Percentiles rank a stretch among this genome's conserved stretches.
Evolutionary conservation across 2,797 vertebrate genomes (phyloP).

Genomic region (Morelia viridis): DNA sequence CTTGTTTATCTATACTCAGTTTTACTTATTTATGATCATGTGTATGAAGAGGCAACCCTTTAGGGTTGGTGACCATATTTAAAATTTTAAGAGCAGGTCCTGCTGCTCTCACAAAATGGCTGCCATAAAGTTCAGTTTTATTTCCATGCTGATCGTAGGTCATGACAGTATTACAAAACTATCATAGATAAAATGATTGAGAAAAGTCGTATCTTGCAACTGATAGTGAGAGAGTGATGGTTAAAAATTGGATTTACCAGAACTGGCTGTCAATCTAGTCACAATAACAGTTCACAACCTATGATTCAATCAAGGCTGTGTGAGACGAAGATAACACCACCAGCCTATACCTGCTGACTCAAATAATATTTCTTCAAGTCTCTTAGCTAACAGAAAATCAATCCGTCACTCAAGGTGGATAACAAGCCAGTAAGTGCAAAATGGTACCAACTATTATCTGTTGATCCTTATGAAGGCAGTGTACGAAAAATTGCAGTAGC

Average conservation of each 20-base stretch:
- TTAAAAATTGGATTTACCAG: background rate
- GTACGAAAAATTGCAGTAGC: background rate
- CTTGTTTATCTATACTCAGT: background rate
- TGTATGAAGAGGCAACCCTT: background rate
- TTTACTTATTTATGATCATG: background rate
- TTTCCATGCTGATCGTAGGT: background rate
- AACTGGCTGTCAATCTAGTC: background rate
- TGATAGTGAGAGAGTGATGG: background rate
- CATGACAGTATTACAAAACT: background rate
- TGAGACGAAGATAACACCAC: background rate
- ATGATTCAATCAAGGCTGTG: background rate
- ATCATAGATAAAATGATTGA: background rate
- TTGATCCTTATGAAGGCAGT: background rate
- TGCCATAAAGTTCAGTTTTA: background rate
- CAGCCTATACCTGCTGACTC: background rate
- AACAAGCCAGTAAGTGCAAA: conserved; percentile 7
- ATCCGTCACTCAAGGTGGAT: background rate
- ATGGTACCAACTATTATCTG: background rate
- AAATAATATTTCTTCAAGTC: background rate
- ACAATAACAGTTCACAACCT: background rate
- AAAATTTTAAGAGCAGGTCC: background rate
- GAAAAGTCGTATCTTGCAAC: background rate
- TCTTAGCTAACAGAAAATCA: conserved; percentile 6
- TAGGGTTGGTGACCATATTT: background rate
- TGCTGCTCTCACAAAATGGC: background rate